Conservation (phyloP, 2,888 invertebrate genomes). For the Entomobrya proxima region DNA sequence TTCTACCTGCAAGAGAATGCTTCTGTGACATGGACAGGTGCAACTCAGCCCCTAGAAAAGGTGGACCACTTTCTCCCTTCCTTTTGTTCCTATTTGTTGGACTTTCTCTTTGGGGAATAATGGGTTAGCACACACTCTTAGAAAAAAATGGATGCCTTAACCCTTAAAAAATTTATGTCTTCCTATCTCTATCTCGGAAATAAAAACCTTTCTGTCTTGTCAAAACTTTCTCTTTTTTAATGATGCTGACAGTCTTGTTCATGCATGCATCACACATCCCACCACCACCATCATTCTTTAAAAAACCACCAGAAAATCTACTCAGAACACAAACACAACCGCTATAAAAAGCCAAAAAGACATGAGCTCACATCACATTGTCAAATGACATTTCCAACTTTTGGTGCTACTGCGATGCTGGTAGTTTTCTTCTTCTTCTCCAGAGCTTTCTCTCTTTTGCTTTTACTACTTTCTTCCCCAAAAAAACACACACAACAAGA, state of each 20-base stretch:
- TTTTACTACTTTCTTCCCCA: not conserved
- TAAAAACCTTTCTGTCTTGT: not conserved
- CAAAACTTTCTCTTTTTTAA: not conserved
- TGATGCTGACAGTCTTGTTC: constrained; percentile 14
- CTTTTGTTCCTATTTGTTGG: not conserved
- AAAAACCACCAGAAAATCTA: not conserved
- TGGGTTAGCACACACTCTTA: no score
- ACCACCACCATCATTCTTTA: no score
- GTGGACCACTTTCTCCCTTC: not conserved
- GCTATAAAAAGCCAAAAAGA: not conserved
- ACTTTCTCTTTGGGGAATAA: no score
- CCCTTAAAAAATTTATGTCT: no score
- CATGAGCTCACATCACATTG: not conserved
- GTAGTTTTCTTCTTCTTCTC: no score
- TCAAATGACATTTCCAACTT: no score
- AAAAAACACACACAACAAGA: not conserved
- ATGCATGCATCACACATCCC: constrained; percentile 1
- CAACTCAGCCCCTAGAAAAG: not conserved
- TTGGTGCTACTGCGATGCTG: no score
- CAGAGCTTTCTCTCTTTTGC: no score
- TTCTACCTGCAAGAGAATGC: not conserved
- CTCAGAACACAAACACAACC: not conserved
- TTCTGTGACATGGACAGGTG: not conserved
- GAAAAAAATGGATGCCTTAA: no score
- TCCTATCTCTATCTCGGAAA: no score